Evolutionary conservation across 2,797 vertebrate genomes (phyloP).

Genomic region (Enteromius treurensis): DNA sequence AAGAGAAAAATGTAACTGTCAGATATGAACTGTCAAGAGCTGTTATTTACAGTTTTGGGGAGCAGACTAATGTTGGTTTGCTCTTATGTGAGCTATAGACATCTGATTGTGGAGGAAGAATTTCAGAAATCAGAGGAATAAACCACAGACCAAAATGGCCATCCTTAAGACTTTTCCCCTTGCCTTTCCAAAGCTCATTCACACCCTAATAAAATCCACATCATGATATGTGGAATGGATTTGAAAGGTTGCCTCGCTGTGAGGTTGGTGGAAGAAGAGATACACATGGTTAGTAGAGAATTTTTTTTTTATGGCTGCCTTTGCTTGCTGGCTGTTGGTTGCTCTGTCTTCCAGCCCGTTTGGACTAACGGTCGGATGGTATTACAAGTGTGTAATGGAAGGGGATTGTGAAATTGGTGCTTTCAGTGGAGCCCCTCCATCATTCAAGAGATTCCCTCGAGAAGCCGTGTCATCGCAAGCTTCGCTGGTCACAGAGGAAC

Average conservation of each 20-base stretch:
- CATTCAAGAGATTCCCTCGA: conserved; percentile 29
- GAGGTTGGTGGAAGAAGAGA: neutral
- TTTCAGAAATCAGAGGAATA: conserved; percentile 30
- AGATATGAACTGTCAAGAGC: conserved; percentile 18
- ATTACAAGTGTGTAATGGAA: conserved; percentile 49
- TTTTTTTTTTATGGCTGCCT: neutral
- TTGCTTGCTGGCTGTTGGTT: conserved; percentile 28
- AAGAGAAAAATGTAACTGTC: conserved; percentile 3
- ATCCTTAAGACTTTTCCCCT: neutral
- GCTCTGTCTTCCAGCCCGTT: neutral
- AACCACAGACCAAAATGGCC: conserved; percentile 34
- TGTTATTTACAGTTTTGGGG: conserved; percentile 5
- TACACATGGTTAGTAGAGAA: conserved; percentile 13
- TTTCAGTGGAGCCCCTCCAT: conserved; percentile 33
- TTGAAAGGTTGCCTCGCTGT: neutral
- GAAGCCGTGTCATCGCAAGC: conserved; percentile 47
- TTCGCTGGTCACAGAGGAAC: conserved; percentile 52
- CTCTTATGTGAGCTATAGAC: conserved; percentile 13
- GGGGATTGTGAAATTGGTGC: conserved; percentile 48
- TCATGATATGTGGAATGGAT: conserved; percentile 22
- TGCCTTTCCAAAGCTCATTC: neutral
- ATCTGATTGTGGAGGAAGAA: conserved; percentile 29
- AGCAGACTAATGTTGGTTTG: conserved; percentile 15
- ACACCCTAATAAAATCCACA: conserved; percentile 13
- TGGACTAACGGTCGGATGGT: conserved; percentile 25